Percentiles rank a stretch among this genome's conserved stretches.
These are phyloP conservation scores for Acromyrmex charruanus DNA, from an alignment of 1,140 invertebrate species.

Conservation along the genomic window DNA sequence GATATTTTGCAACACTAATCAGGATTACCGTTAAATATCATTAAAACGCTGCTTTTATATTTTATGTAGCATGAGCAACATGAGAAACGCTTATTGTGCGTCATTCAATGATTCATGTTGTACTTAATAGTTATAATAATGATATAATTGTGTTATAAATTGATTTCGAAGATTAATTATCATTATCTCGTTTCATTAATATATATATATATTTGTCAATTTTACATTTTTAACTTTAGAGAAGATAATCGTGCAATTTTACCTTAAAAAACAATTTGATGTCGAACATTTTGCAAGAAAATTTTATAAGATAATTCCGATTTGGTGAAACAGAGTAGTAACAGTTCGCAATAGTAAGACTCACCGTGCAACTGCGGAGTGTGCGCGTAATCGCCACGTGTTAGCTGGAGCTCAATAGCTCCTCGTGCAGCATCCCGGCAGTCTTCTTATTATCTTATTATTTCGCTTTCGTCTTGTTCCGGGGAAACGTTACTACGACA, in stretches of 20 bases:
- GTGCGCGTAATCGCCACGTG: constrained; percentile 84
- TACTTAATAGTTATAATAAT: background rate
- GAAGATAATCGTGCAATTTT: background rate
- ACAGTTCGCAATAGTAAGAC: constrained; percentile 41
- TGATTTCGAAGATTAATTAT: background rate
- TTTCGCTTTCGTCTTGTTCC: constrained; percentile 30
- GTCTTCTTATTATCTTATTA: constrained; percentile 70
- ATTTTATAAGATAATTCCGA: background rate
- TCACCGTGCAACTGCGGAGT: constrained; percentile 83
- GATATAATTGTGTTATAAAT: background rate
- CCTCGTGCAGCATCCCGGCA: constrained; percentile 85
- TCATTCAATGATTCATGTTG: background rate
- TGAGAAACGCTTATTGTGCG: background rate
- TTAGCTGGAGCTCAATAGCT: constrained; percentile 83
- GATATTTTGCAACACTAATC: background rate
- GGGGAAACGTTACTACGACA: constrained; percentile 4
- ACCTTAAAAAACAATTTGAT: background rate
- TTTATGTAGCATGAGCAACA: no score
- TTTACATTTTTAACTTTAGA: background rate
- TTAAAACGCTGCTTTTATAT: background rate
- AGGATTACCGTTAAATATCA: background rate
- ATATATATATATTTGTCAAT: background rate
- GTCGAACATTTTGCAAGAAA: background rate
- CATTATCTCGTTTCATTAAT: background rate
- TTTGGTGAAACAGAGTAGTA: background rate